Conservation (phyloP, 2,113 vertebrate genomes). For the Psilopsiagon aurifrons region DNA sequence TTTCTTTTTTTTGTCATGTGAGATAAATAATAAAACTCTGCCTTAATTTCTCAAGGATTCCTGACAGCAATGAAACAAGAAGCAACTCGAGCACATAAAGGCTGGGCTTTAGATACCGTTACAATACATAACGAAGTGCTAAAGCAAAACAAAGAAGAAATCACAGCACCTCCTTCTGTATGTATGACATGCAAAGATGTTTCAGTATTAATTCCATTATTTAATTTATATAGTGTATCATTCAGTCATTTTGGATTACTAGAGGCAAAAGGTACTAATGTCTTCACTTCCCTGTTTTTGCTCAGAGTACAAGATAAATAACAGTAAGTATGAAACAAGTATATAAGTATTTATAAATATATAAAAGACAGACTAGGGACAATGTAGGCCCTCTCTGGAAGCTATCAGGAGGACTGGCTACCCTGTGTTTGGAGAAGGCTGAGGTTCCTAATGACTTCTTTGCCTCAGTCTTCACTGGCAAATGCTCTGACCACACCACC, state of each 20-base stretch:
- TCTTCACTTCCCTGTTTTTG: neutral
- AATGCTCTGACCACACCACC: too few species aligned
- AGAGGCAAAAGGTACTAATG: neutral
- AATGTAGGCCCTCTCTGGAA: too few species aligned
- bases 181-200: neutral
- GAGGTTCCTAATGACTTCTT: too few species aligned
- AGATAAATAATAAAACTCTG: slow-evolving; percentile 28
- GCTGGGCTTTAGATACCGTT: slow-evolving; percentile 80
- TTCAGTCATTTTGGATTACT: neutral
- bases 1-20: neutral
- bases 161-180: slow-evolving; percentile 71
- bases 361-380: too few species aligned
- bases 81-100: slow-evolving; percentile 78
- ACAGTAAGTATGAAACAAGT: neutral
- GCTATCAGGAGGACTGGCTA: too few species aligned
- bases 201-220: neutral
- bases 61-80: slow-evolving; percentile 82
- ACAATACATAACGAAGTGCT: slow-evolving; percentile 76
- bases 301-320: neutral
- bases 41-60: slow-evolving; percentile 71
- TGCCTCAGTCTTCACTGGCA: too few species aligned
- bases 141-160: slow-evolving; percentile 76
- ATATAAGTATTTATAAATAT: too few species aligned
- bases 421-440: too few species aligned
- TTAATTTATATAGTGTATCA: neutral